phyloP scores from a whole-genome alignment of 2,888 invertebrate genomes.

The Dryomyza anilis region DNA sequence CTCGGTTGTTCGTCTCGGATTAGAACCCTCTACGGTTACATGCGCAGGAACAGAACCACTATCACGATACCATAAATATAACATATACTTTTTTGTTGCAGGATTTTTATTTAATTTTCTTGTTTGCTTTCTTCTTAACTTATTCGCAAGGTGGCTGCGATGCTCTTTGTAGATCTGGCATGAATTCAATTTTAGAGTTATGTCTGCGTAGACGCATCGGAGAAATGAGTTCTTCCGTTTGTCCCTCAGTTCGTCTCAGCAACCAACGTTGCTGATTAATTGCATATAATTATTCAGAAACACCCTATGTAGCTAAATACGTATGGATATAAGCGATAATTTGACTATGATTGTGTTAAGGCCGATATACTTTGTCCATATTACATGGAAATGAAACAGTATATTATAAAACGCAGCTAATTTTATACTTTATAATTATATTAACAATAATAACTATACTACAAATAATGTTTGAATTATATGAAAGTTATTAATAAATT shows the following conservation, averaged over 20 bases:
- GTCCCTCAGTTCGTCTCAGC: not conserved
- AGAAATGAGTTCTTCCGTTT: not conserved
- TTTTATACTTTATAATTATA: no score
- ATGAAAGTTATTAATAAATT: no score
- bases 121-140: not conserved
- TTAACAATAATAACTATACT: no score
- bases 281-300: slow-evolving; percentile 38
- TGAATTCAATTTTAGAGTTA: slow-evolving; percentile 17
- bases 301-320: slow-evolving; percentile 23
- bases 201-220: not conserved
- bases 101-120: not conserved
- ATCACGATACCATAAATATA: not conserved
- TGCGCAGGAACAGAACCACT: not conserved
- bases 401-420: no score
- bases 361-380: no score
- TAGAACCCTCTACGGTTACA: not conserved
- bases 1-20: not conserved
- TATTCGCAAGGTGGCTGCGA: slow-evolving; percentile 10
- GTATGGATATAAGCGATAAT: no score
- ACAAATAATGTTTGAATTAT: no score
- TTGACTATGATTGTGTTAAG: no score
- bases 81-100: not conserved
- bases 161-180: not conserved
- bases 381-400: no score
- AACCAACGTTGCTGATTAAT: slow-evolving; percentile 42